Percentiles rank a stretch among this genome's conserved stretches.
Evolutionary conservation across 1,140 invertebrate species (phyloP).

Genomic region (Drosophila novamexicana): DNA sequence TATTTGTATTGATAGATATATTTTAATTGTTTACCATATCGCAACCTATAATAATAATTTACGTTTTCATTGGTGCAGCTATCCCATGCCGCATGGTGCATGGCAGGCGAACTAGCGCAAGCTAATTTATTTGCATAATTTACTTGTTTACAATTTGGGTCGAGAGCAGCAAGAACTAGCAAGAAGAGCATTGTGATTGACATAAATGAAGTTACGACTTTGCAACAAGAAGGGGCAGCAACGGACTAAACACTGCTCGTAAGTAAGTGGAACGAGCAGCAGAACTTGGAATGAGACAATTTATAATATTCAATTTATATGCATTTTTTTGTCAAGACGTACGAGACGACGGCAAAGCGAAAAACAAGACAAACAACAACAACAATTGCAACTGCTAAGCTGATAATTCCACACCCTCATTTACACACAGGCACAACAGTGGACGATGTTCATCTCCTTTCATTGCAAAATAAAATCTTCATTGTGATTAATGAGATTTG

Average conservation of each 20-base stretch:
- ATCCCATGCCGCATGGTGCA: conserved; percentile 11
- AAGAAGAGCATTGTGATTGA: conserved; percentile 66
- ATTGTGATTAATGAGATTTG: conserved; percentile 81
- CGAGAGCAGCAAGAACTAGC: conserved; percentile 28
- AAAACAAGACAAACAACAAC: conserved; percentile 46
- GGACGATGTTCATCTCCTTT: conserved; percentile 18
- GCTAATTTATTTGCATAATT: conserved; percentile 78
- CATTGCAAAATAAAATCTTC: conserved; percentile 49
- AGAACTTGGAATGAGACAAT: conserved; percentile 72
- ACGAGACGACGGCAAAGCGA: conserved; percentile 13
- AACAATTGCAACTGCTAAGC: conserved; percentile 69
- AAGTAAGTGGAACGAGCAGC: conserved; percentile 42
- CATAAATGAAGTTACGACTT: conserved; percentile 83
- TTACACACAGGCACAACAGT: conserved; percentile 20
- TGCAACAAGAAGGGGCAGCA: conserved; percentile 44
- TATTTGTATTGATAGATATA: too few species aligned
- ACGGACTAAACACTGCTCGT: conserved; percentile 50
- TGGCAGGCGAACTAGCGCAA: conserved; percentile 38
- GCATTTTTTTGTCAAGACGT: conserved; percentile 48
- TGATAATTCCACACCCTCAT: conserved; percentile 66
- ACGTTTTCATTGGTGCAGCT: too few species aligned
- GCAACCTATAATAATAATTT: neutral
- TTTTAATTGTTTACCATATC: neutral
- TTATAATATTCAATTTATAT: conserved; percentile 84
- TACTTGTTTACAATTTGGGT: conserved; percentile 79